Conservation (phyloP, 2,888 invertebrate species). For the Psococerastis gibbosa region DNA sequence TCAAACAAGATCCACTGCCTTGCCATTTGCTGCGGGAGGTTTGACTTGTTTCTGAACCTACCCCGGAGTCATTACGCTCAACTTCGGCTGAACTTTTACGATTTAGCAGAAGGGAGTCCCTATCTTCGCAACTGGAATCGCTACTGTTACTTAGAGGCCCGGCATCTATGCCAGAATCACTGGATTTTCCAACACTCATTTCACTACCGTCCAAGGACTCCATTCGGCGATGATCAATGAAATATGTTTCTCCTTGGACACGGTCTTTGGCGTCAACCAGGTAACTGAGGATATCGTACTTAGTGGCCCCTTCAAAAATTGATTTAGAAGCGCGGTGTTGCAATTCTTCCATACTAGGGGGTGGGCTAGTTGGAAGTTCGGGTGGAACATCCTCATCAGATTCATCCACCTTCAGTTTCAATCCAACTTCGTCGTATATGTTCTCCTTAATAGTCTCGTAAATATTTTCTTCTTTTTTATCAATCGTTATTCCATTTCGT, state of each 20-base stretch:
- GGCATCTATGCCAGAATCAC: constrained; percentile 25
- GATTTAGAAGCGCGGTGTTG: constrained; percentile 33
- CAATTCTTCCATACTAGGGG: constrained; percentile 41
- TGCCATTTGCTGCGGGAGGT: constrained; percentile 53
- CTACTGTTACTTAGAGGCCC: constrained; percentile 66
- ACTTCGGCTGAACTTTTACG: constrained; percentile 44
- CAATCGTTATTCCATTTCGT: constrained; percentile 13
- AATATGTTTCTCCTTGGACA: constrained; percentile 46
- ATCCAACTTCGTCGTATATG: constrained; percentile 27
- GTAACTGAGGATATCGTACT: constrained; percentile 77
- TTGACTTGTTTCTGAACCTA: constrained; percentile 81
- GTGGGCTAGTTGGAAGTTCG: constrained; percentile 59
- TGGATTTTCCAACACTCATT: constrained; percentile 8
- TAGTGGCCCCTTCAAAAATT: constrained; percentile 58
- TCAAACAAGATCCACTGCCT: constrained; percentile 27
- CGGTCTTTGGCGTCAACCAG: constrained; percentile 71
- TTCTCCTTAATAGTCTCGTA: constrained; percentile 29
- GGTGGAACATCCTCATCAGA: constrained; percentile 35
- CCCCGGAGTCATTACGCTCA: constrained; percentile 82
- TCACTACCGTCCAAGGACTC: constrained; percentile 3
- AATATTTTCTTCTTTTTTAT: constrained; percentile 22
- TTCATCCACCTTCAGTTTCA: constrained; percentile 7
- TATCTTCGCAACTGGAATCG: constrained; percentile 58
- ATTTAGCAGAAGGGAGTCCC: constrained; percentile 14
- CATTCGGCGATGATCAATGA: background rate